Conservation (phyloP, 1,140 invertebrate species). For the Whitmania pigra region DNA sequence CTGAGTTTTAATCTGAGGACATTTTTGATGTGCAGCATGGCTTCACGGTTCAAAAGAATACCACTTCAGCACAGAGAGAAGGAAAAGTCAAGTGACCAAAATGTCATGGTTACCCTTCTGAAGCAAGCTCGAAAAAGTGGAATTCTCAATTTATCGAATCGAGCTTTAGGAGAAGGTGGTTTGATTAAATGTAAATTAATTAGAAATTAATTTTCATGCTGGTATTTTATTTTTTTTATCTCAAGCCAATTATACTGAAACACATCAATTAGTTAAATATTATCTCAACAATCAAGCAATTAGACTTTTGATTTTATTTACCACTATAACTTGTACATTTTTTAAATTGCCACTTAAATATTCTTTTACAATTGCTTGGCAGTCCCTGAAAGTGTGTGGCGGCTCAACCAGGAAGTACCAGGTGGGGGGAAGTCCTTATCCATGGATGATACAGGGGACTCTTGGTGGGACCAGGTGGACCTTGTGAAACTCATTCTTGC, state of each 20-base stretch:
- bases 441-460: constrained; percentile 53
- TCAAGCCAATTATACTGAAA: neutral
- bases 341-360: neutral
- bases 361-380: constrained; percentile 10
- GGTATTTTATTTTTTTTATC: too few species aligned
- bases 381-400: constrained; percentile 71
- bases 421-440: constrained; percentile 49
- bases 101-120: neutral
- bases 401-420: constrained; percentile 59
- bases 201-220: too few species aligned
- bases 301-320: neutral
- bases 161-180: neutral
- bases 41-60: too few species aligned
- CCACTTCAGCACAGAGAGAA: too few species aligned
- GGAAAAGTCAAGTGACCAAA: too few species aligned
- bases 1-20: too few species aligned
- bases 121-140: constrained; percentile 1
- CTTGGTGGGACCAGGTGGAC: constrained; percentile 70
- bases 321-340: too few species aligned
- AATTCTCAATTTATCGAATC: constrained; percentile 1
- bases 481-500: constrained; percentile 5
- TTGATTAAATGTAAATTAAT: too few species aligned
- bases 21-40: too few species aligned
- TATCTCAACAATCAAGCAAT: neutral
- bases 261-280: neutral